A percentile compares a stretch with the other conserved stretches of the same genome.
phyloP scores from a whole-genome alignment of 2,888 invertebrate species.

The Sympetrum striolatum region DNA sequence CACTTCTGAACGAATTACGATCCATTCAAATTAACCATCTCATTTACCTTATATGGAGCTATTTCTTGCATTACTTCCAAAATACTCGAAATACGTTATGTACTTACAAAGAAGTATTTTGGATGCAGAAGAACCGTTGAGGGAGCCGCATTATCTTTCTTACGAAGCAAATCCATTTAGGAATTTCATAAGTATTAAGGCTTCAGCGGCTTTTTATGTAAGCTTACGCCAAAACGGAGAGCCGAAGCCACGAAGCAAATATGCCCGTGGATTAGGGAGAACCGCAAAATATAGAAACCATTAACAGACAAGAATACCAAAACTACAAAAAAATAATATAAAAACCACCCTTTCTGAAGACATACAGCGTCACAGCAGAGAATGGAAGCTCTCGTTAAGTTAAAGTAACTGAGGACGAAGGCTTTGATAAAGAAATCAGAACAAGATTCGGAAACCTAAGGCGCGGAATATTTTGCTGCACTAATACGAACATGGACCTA shows the following conservation, averaged over 20 bases:
- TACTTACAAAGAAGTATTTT: too few relatives aligned
- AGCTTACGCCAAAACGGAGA: background rate
- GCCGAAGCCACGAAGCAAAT: background rate
- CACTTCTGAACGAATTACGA: too few relatives aligned
- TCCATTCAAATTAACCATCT: too few relatives aligned
- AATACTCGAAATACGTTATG: too few relatives aligned
- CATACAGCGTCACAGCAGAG: background rate
- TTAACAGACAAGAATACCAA: background rate
- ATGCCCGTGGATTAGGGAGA: background rate
- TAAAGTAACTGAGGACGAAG: background rate
- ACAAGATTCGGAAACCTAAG: too few relatives aligned
- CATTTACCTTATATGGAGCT: too few relatives aligned
- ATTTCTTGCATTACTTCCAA: too few relatives aligned
- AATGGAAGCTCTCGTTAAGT: background rate
- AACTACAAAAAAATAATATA: background rate
- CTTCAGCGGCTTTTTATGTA: background rate
- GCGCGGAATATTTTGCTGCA: too few relatives aligned
- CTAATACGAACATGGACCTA: too few relatives aligned
- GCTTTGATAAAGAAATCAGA: too few relatives aligned
- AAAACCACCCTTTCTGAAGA: background rate
- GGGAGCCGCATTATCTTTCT: too few relatives aligned
- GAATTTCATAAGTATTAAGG: background rate
- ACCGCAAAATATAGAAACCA: background rate
- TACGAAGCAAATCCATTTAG: background rate
- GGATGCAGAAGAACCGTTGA: too few relatives aligned